A percentile compares a stretch with the other conserved stretches of the same genome.
Evolutionary conservation across 2,888 invertebrate genomes (phyloP).

Genomic region (Eupithecia subfuscata): DNA sequence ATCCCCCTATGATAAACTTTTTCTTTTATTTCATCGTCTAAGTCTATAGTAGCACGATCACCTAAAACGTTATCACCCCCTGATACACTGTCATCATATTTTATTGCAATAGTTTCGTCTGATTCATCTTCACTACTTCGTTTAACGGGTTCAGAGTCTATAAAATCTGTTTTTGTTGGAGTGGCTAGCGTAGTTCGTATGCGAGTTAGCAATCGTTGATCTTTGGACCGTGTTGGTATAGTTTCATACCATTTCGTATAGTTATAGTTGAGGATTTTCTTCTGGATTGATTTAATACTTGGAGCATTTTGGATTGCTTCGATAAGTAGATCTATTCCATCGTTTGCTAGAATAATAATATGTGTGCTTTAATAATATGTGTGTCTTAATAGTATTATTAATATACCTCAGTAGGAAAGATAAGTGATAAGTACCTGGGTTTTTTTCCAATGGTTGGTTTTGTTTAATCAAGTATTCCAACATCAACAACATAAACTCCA

Average conservation of each 20-base stretch:
- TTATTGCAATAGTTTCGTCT: not conserved
- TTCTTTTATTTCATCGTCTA: constrained; percentile 19
- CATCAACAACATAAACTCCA: constrained; percentile 68
- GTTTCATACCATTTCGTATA: constrained; percentile 15
- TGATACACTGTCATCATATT: constrained; percentile 6
- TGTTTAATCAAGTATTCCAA: constrained; percentile 72
- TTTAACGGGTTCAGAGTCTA: constrained; percentile 25
- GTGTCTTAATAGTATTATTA: not conserved
- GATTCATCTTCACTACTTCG: constrained; percentile 30
- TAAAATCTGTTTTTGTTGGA: not conserved
- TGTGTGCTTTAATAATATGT: not conserved
- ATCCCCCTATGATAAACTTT: constrained; percentile 28
- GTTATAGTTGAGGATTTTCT: constrained; percentile 51
- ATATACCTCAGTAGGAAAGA: not conserved
- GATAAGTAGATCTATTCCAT: constrained; percentile 72
- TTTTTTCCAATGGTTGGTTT: constrained; percentile 53
- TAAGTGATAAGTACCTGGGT: constrained; percentile 55
- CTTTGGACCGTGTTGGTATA: not conserved
- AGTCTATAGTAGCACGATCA: constrained; percentile 12
- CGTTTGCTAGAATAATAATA: constrained; percentile 60
- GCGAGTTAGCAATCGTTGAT: not conserved
- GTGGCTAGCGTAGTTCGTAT: not conserved
- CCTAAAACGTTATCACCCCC: constrained; percentile 5
- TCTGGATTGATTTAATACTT: constrained; percentile 62
- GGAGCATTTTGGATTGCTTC: constrained; percentile 74